Base-by-base conservation (phyloP, 2,888 invertebrate species). In the Drosophila algonquin region DNA sequence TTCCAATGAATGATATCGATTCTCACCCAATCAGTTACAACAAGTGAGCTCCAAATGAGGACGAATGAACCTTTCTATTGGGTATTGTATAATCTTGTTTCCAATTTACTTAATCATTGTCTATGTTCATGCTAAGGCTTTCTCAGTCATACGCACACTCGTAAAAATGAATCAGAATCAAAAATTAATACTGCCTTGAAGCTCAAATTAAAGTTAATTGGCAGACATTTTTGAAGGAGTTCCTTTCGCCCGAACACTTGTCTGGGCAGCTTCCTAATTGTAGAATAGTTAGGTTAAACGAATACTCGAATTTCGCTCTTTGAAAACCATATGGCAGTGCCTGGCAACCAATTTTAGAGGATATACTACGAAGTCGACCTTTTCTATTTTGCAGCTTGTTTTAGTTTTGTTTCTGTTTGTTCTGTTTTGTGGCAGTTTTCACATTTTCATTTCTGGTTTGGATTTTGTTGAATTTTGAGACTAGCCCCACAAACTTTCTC, bases 1-100 rank as follows among this genome's bases (percentile, higher is more conserved):
- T 70, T 27, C 44, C 51, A 46, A 16, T 54, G 46, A 45, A 46
- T 27, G 32, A 12, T 69, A 73, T 73, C 61, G 73, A 73, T 73
- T 73, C 76, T 50, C 46, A 32, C 35, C 24, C 60, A 75, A 69
- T 75, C 69, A 54, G 72, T 57, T 53, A 57, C 46, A 73, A 27
- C 30, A 59, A 65, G 67, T 46, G 75, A 51, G 32, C 30, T 35
- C 30, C 54, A 51, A 70, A 60, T 30, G 44, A 21, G 21, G 24
- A 27, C 48, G 65, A 69, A 56, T 68, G 51, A 56, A 62, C 70
- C 61, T 12, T 62, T 52, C 8, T 51, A 56, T 52, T 62, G 46
- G 35, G 21, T 18, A 40, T 30, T 51, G 51, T 52, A 65, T 50
- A 67, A 54, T 18, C 21, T n/a, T 50, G 60, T 51, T 60, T 32